Evolutionary conservation across 2,888 invertebrate genomes (phyloP).

Genomic region (Polia nebulosa): DNA sequence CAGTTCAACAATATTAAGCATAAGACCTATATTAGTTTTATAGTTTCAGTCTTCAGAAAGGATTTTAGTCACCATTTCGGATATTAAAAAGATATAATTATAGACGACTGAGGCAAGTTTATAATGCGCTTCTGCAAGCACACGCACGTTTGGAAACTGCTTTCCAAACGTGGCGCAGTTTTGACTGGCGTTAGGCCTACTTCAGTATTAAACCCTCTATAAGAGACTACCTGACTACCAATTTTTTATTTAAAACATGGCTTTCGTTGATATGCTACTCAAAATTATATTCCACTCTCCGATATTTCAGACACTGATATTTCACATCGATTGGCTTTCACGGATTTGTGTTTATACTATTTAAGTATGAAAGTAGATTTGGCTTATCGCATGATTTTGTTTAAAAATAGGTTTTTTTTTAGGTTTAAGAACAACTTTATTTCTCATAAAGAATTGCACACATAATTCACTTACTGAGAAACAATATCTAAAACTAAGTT

Average conservation of each 20-base stretch:
- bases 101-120: background rate
- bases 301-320: background rate
- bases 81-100: background rate
- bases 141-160: too few relatives aligned
- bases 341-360: background rate
- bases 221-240: background rate
- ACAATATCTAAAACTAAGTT: too few relatives aligned
- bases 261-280: background rate
- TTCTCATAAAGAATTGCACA: too few relatives aligned
- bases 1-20: background rate
- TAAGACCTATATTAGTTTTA: background rate
- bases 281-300: background rate
- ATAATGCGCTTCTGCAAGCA: background rate
- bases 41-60: background rate
- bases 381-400: background rate
- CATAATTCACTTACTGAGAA: too few relatives aligned
- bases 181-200: slow-evolving; percentile 5
- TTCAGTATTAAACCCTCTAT: background rate
- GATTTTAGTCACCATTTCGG: background rate
- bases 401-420: too few relatives aligned
- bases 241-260: background rate
- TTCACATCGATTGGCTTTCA: slow-evolving; percentile 13
- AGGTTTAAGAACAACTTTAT: too few relatives aligned
- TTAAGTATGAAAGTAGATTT: background rate
- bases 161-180: background rate